Evolutionary conservation across 2,888 invertebrate species (phyloP).

Genomic region (Drosophila phalerata): DNA sequence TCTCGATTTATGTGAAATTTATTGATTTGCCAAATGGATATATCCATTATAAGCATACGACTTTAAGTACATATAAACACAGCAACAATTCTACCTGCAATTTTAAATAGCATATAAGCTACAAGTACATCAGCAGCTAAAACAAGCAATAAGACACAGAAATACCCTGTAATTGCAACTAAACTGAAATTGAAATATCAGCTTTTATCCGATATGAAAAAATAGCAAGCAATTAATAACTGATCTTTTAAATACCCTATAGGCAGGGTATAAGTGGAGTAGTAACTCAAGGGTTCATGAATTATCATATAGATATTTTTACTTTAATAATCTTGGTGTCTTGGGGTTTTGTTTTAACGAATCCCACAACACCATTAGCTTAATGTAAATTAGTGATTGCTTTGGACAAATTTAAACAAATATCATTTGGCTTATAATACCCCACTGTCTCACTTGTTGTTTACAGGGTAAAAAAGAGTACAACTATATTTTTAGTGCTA

Average conservation of each 20-base stretch:
- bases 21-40: constrained; percentile 70
- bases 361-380: no score
- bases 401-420: no score
- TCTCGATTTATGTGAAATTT: constrained; percentile 70
- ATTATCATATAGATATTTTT: background rate
- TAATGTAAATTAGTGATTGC: no score
- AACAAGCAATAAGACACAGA: background rate
- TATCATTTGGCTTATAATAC: background rate
- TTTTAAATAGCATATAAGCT: constrained; percentile 42
- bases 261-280: background rate
- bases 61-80: constrained; percentile 18
- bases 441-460: background rate
- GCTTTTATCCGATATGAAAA: no score
- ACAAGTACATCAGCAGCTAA: constrained; percentile 31
- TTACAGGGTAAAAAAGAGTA: constrained; percentile 29
- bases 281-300: background rate
- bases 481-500: constrained; percentile 37
- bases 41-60: constrained; percentile 22
- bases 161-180: constrained; percentile 10
- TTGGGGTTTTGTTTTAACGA: no score
- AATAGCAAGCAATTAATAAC: no score
- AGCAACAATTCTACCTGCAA: constrained; percentile 44
- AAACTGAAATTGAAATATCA: background rate
- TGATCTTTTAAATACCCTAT: background rate
- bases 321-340: background rate